Base-by-base conservation (phyloP, 2,797 vertebrate species). In the Vespertilio murinus region DNA sequence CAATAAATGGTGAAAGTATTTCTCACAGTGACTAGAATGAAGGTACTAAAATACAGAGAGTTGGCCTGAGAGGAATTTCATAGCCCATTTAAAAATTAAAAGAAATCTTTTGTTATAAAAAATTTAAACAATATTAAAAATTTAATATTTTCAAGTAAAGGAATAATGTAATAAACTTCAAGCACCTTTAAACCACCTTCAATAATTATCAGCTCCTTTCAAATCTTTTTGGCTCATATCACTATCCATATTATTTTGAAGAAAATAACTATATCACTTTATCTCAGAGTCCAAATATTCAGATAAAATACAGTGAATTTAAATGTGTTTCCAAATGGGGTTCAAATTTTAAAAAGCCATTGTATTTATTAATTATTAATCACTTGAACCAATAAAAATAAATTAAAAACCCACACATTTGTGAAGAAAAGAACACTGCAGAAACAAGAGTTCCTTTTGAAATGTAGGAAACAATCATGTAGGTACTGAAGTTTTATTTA, bases 211-310 rank as follows among this genome's bases (percentile, higher is more conserved):
- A 82, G 61, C 5, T 86, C 22, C 73, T 85, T 94, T 92, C 23
- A 85, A 64, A 73, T 69, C 20, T 33, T 0, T 64, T 77, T 49
- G 11, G 16, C 12, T 75, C 90, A 42, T 45, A 14, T 77, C 10
- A 61, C 87, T 25, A 81, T 38, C 54, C 18, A 90, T 4, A 79
- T 70, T 84, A 79, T 59, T 94, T 87, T 88, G 61, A 86, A 80
- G 38, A 79, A 71, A 90, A 33, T 77, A 2, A 1, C 2, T 70
- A 35, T 1, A 20, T 73, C 4, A 13, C 81, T 96, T 97, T 35
- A 97, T 97, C 88, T 97, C 83, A 91, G 25, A 94, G 95, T 96
- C 73, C 88, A 97, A 97, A 30, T 74, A 73, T 54, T 84, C 22
- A 90, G 54, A 38, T 64, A 83, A 93, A 91, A 85, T 52, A 61